These are phyloP conservation scores for Thalassoma bifasciatum DNA, from an alignment of 2,113 vertebrate species.

Conservation along the genomic window DNA sequence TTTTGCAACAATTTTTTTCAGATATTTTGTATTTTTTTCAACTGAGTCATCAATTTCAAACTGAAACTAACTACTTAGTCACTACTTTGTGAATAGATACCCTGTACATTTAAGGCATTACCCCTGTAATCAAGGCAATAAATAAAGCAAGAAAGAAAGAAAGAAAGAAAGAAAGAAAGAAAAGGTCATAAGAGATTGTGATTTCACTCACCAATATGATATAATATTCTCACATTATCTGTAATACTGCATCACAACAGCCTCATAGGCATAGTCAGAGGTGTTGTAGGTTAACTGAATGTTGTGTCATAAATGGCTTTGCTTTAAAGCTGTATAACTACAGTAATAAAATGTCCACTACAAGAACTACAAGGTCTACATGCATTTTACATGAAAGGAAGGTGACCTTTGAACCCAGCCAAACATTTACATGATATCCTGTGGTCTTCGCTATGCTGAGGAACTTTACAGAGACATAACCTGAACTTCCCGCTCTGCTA, in stretches of 20 bases:
- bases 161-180: too few species aligned
- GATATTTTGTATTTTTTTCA: too few species aligned
- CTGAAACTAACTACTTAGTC: too few species aligned
- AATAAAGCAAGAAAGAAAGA: too few species aligned
- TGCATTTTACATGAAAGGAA: background rate
- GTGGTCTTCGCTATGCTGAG: background rate
- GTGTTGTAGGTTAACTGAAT: background rate
- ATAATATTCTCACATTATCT: background rate
- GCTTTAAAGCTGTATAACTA: background rate
- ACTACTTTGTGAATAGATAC: too few species aligned
- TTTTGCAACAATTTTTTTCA: too few species aligned
- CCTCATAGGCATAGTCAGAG: background rate
- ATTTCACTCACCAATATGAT: too few species aligned
- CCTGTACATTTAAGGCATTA: background rate
- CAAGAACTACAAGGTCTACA: background rate
- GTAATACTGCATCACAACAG: background rate
- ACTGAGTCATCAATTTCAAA: background rate
- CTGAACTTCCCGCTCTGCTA: background rate
- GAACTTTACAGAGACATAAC: background rate
- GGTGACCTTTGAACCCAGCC: conserved; percentile 47
- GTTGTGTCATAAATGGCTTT: background rate
- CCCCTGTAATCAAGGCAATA: too few species aligned
- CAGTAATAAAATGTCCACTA: conserved; percentile 1
- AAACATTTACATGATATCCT: background rate
- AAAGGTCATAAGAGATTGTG: background rate